Evolutionary conservation across 2,888 invertebrate species (phyloP).

Genomic region (Pterobdella sp.): DNA sequence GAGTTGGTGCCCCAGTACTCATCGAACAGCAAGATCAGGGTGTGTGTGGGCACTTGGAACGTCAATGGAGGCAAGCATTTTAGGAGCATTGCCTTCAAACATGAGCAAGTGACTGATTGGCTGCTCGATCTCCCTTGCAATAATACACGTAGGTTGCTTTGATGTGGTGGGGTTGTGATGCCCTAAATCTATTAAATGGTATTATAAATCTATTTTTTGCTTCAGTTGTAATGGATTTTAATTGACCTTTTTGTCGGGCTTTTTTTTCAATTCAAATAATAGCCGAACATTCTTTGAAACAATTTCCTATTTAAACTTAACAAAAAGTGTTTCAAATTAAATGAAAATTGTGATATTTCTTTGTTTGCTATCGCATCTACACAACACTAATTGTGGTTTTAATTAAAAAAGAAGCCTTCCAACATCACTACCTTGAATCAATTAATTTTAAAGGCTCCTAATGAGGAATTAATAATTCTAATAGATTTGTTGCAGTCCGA

Average conservation of each 20-base stretch:
- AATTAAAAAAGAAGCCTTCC: not conserved
- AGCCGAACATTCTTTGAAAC: no score
- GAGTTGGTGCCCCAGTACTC: conserved; percentile 43
- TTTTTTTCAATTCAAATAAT: no score
- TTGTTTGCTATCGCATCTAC: not conserved
- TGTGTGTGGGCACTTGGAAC: conserved; percentile 93
- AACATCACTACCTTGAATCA: no score
- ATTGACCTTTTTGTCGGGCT: no score
- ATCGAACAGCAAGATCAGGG: conserved; percentile 55
- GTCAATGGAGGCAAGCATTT: conserved; percentile 99
- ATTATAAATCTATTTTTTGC: no score
- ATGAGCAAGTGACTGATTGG: conserved; percentile 54
- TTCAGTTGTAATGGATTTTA: no score
- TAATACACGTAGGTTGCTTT: not conserved
- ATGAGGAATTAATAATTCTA: no score
- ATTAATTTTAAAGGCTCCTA: no score
- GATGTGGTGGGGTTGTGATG: no score
- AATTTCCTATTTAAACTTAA: no score
- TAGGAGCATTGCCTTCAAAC: conserved; percentile 83
- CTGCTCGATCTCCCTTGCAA: conserved; percentile 69
- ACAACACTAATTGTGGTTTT: not conserved
- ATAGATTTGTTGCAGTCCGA: conserved; percentile 30
- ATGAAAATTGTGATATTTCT: not conserved
- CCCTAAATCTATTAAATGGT: no score
- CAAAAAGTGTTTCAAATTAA: no score